Base-by-base conservation (phyloP, 2,113 vertebrate species). In the Thalassarche chlororhynchos region DNA sequence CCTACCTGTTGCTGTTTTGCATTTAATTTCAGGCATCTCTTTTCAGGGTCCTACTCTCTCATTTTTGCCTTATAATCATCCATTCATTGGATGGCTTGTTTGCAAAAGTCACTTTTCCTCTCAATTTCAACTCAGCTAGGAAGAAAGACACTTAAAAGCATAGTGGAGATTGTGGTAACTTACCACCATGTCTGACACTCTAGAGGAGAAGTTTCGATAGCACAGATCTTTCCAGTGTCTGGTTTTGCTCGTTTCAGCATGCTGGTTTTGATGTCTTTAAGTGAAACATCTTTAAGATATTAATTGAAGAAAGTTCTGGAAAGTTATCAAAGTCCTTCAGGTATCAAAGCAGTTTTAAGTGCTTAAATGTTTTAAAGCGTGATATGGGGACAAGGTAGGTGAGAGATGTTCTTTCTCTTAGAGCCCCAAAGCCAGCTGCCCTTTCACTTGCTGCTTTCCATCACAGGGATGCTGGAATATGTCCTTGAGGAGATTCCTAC, bases 121-220 rank as follows among this genome's bases (percentile, higher is more conserved):
- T 64, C 18, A 49, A 23, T 58, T 87, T 71, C 40, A 29, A 2
- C 31, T 75, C 26, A 9, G 6, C 19, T 29, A 4, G 17, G 25
- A 57, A 75, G 51, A 38, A 6, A 24, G 36, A 44, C 17, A 5
- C 17, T 72, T 47, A 19, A 49, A 46, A 68, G 31, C 20, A 3
- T 7, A 72, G 44, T 26, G 62, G 38, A 49, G n/a, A 10, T 5
- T 28, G 52, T 49, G 47, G 26, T 44, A 34, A 17, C 3, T 49
- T 13, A 6, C 6, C 5, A 2, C 9, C 2, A 1, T 24, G 47
- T 68, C 26, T 44, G 21, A 58, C 1, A 7, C 0, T n/a, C 10
- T 5, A 28, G 58, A 78, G 57, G 10, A 26, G 9, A 13, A 14
- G 7, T 5, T 24, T 75, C 38, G 47, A 20, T 18, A 36, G 20